phyloP scores from a whole-genome alignment of 2,113 vertebrate species.

The Macquaria australasica region DNA sequence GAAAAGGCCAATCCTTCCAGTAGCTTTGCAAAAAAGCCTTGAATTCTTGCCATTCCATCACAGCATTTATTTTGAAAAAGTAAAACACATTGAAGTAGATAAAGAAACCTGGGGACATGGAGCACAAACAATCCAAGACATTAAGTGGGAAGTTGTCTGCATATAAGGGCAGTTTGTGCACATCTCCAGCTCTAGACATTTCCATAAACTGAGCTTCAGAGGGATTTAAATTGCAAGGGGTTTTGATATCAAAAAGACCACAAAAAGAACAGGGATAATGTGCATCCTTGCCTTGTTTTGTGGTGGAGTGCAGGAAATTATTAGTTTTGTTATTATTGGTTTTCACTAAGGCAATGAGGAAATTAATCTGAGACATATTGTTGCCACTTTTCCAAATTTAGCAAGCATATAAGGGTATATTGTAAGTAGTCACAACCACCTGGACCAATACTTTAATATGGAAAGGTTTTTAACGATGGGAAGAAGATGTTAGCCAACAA shows the following conservation, averaged over 20 bases:
- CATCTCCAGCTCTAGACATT: background rate
- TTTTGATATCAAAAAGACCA: background rate
- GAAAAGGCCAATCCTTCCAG: background rate
- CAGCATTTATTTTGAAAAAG: background rate
- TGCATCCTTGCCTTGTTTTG: background rate
- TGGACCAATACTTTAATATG: background rate
- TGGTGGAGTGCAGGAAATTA: background rate
- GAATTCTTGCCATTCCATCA: background rate
- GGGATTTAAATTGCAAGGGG: background rate
- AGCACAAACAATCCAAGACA: background rate
- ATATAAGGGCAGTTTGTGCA: background rate
- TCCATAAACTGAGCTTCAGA: background rate
- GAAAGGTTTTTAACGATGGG: background rate
- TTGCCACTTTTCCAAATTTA: background rate
- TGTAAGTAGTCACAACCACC: background rate
- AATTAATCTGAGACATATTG: background rate
- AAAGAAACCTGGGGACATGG: background rate
- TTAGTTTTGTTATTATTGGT: background rate
- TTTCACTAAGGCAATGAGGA: background rate
- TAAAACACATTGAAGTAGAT: background rate
- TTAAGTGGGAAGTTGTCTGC: background rate
- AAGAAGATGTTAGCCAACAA: background rate
- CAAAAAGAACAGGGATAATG: background rate
- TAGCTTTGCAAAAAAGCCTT: background rate
- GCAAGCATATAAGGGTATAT: background rate